Evolutionary conservation across 2,888 invertebrate species (phyloP), one percentile per base, ranked within the genome.

Genomic region (Lasioglossum villosulum): DNA sequence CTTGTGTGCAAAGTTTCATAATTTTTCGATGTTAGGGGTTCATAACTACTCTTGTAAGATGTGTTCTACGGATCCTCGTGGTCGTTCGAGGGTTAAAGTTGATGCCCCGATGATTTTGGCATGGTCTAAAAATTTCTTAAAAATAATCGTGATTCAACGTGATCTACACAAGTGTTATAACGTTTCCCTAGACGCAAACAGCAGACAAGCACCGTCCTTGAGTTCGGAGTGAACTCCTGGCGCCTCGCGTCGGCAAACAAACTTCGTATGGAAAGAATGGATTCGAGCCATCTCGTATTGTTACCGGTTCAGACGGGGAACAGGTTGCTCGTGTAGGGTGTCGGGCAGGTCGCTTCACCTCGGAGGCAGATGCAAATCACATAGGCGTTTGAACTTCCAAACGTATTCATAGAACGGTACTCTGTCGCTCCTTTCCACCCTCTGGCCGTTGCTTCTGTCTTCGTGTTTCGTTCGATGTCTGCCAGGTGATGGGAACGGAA

Each of bases 341-440:
- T n/a, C n/a, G 10, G 56, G 4, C 56, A 56, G 56, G 56, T 74
- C 56, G 45, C 80, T 71, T 73, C 82, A 78, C 83, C 80, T 76
- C 80, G 66, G 90, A 82, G 89, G 91, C 89, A 85, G 90, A 90
- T 92, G 89, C 91, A 93, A 93, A 92, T 91, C 88, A 86, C 86
- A 86, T 88, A 88, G 88, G 85, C 91, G 89, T 91, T 92, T 92
- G 91, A 91, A 92, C 91, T 92, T 91, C 88, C 89, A 89, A 93
- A 91, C 91, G 91, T 92, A 93, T 93, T 92, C 92, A 91, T 92
- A 90, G 90, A 89, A 90, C 87, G 79, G n/a, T 72, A 80, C 80
- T 81, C 80, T 84, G 74, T 71, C 77, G 39, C 68, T 39, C n/a
- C 52, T 34, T n/a, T 83, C 45, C 80, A 71, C 77, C 37, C 84